Evolutionary conservation across 2,888 invertebrate species (phyloP).

Genomic region (Harpalus rubripes): DNA sequence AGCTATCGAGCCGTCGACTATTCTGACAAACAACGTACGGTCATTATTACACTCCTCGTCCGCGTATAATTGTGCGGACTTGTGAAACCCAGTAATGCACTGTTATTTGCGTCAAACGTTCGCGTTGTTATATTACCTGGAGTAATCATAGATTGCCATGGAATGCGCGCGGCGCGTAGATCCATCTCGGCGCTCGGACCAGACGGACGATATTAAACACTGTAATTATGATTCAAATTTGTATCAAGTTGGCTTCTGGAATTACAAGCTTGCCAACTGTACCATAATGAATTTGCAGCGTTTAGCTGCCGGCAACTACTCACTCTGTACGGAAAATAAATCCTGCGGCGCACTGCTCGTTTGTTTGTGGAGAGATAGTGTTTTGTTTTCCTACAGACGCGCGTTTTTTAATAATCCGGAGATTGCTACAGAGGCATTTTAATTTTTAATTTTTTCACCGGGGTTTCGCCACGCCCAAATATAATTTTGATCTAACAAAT

Average conservation of each 20-base stretch:
- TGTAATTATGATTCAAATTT: conserved; percentile 68
- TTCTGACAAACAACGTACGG: conserved; percentile 43
- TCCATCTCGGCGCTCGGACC: conserved; percentile 61
- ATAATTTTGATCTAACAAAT: conserved; percentile 43
- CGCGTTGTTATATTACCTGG: conserved; percentile 63
- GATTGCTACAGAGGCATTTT: conserved; percentile 52
- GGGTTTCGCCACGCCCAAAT: conserved; percentile 13
- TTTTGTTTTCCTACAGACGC: conserved; percentile 59
- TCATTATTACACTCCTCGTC: conserved; percentile 38
- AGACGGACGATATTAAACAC: conserved; percentile 67
- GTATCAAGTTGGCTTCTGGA: conserved; percentile 67
- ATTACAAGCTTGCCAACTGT: conserved; percentile 64
- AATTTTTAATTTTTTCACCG: conserved; percentile 56
- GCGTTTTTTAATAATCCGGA: conserved; percentile 60
- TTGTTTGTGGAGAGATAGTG: conserved; percentile 54
- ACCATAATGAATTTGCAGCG: conserved; percentile 61
- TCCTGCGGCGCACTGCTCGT: conserved; percentile 13
- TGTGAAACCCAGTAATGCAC: conserved; percentile 62
- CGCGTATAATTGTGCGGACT: conserved; percentile 55
- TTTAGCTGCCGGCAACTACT: conserved; percentile 43
- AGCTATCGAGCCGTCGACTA: conserved; percentile 30
- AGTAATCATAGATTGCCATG: conserved; percentile 65
- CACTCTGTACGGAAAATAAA: conserved; percentile 43
- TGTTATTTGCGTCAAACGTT: conserved; percentile 64
- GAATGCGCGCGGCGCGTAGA: conserved; percentile 39